These are phyloP conservation scores for Chaetura pelagica DNA, from an alignment of 2,113 vertebrate species.

Conservation along the genomic window DNA sequence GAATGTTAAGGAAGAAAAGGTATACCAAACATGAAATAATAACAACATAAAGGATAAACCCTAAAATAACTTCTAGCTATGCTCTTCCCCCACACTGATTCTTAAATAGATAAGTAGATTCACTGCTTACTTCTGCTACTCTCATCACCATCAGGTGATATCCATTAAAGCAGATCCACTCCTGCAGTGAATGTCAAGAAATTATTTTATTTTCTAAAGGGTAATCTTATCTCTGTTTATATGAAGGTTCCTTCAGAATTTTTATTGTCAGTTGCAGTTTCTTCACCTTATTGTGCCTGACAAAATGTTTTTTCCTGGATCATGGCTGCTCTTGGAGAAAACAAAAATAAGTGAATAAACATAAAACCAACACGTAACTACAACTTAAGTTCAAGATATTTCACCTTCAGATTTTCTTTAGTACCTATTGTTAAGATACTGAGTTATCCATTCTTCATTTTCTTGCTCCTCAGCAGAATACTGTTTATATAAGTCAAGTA, in stretches of 20 bases:
- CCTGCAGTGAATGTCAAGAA: neutral
- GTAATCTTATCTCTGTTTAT: neutral
- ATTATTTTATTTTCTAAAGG: neutral
- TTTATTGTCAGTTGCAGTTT: neutral
- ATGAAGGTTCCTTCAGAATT: neutral
- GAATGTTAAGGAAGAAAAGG: neutral
- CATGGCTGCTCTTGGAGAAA: neutral
- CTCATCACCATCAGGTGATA: neutral
- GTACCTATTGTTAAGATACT: neutral
- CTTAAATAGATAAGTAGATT: neutral
- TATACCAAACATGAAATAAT: neutral
- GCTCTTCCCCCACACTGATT: accelerated
- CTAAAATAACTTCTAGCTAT: neutral
- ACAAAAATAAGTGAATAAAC: neutral
- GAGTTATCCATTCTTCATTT: neutral
- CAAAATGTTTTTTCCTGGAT: neutral
- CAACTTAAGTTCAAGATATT: neutral
- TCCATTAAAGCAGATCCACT: neutral
- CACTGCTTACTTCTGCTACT: neutral
- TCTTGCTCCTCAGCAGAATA: neutral
- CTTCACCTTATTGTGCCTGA: neutral
- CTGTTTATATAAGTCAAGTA: neutral
- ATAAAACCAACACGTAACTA: neutral
- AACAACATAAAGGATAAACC: neutral
- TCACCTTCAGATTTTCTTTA: neutral